Base-by-base conservation (phyloP, 2,888 invertebrate genomes). In the Ptilodon capucinus region DNA sequence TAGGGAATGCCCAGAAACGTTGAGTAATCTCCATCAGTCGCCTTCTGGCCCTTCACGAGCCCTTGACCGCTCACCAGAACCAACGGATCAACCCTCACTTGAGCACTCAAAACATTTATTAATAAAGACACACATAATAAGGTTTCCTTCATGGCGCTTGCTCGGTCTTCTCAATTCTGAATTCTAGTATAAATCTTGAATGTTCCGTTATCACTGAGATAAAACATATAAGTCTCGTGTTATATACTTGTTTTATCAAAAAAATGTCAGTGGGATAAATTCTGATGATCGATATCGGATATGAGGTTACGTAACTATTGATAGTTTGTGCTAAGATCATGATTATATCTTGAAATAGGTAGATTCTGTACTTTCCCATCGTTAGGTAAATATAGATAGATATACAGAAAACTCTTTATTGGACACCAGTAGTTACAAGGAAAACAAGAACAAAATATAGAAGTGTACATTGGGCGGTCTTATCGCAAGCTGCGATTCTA, bases 1-100 rank as follows among this genome's bases (percentile, higher is more conserved):
- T 90, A 91, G 4, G 91, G 91, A 45, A 91, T 78, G 40, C 91
- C 91, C 40, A 88, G 60, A 56, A 91, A 91, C 38, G 70, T 64
- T 0, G 90, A 86, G 41, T 88, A 91, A 28, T 79, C 80, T 13
- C 86, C 86, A 62, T 89, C 82, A 3, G 60, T 64, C 0, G 87
- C 79, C 46, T 68, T 86, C 30, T 76, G 74, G 9, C 91, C 91
- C 56, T 81, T 78, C 17, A 91, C 79, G 19, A 91, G 52, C 1
- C 90, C 91, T 67, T 91, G 90, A 6, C 74, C 64, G 44, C 44
- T 68, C 28, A 84, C 74, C 3, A 85, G 57, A 9, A 91, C 90
- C 25, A 91, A 63, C 0, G 90, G 90, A 56, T 91, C 90, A 6
- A 90, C 81, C 54, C 86, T 81, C 6, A 72, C 54, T 52, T 80